Evolutionary conservation across 92 coral and sea anemone genomes (phyloP), one percentile per base, ranked within the genome.

Genomic region (Zoanthus sociatus): DNA sequence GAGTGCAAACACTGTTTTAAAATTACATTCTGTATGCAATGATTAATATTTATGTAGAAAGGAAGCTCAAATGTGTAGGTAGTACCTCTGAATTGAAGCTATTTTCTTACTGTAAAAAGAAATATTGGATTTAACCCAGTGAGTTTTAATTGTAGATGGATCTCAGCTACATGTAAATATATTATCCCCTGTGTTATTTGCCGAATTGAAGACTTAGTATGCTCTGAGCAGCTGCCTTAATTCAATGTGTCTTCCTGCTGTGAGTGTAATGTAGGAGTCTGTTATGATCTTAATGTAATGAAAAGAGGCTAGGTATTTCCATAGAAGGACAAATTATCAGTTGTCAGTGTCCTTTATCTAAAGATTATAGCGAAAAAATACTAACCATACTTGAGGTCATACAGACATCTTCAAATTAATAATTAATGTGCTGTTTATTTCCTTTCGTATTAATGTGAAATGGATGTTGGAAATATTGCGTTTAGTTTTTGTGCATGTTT

Each of bases 391-490:
- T 45, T 33, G 83, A 78, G 31, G 53, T 60, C 71, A 58, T 11
- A 42, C 72, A 5, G 21, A 58, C 33, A 14, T 60, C 8, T 16
- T 16, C 30, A n/a, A 2, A 13, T 61, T 37, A 78, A 78, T 78
- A 15, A 78, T 33, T 60, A 17, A 78, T 78, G 48, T 48, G 45
- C 54, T 33, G 31, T 42, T 56, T 78, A 21, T 63, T 63, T 63
- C 16, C 69, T 63, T 63, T 60, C 83, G 9, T 48, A 26, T 56
- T 4, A 30, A 71, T 78, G 48, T 37, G 26, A 32, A 61, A 78
- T 42, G 83, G 37, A 17, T 78, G 71, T 58, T 30, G 14, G 55
- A 11, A 78, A 33, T 42, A 48, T 60, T 74, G 60, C 37, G n/a
- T 74, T 74, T 46, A 31, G 13, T 18, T 74, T 74, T 74, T 48